Evolutionary conservation across 2,888 invertebrate genomes (phyloP).

Genomic region (Shargacucullia verbasci): DNA sequence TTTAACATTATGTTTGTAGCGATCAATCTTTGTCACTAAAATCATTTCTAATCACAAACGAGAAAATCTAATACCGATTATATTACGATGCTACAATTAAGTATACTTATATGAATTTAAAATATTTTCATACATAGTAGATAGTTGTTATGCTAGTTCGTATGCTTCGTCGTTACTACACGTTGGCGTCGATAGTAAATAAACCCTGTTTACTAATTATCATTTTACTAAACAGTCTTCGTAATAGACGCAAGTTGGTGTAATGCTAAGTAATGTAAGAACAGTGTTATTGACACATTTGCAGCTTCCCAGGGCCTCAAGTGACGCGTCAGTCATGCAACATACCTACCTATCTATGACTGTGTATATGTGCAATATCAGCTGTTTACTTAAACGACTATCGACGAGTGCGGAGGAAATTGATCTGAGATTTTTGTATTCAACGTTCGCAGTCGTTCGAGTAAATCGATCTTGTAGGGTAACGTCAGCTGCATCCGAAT

Average conservation of each 20-base stretch:
- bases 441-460: neutral
- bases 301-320: conserved; percentile 9
- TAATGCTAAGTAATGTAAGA: conserved; percentile 31
- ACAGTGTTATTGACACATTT: conserved; percentile 21
- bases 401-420: conserved; percentile 21
- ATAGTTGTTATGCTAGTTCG: too few species aligned
- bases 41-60: neutral
- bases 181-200: too few species aligned
- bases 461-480: too few species aligned
- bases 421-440: neutral
- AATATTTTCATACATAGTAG: too few species aligned
- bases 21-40: conserved; percentile 1
- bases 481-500: too few species aligned
- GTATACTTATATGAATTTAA: too few species aligned
- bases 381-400: conserved; percentile 3
- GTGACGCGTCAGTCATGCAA: conserved; percentile 22
- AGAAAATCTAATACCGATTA: too few species aligned
- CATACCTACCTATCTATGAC: neutral
- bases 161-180: too few species aligned
- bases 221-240: neutral
- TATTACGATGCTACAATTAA: too few species aligned
- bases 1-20: conserved; percentile 4
- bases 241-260: conserved; percentile 14
- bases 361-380: conserved; percentile 24
- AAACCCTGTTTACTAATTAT: too few species aligned